Base-by-base conservation (phyloP, 2,888 invertebrate genomes). In the Coenonympha arcania region DNA sequence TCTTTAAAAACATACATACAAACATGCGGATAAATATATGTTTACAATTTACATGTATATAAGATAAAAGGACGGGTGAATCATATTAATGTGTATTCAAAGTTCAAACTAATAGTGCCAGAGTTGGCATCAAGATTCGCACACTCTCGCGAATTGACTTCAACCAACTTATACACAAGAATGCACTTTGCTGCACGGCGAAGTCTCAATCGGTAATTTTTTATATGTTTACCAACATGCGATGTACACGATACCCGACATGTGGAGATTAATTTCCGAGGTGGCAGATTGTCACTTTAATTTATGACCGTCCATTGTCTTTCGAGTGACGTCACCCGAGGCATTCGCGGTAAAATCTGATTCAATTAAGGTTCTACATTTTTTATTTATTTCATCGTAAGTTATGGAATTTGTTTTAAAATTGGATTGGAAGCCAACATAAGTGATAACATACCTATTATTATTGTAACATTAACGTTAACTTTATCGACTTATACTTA, bases 281-380 rank as follows among this genome's bases (percentile, higher is more conserved):
- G 79, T 79, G 79, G 76, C 79, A 76, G 75, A 79, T 76, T 83
- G 83, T 80, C 83, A 83, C 74, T 71, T 71, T 81, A 74, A 86
- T 84, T 83, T 81, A 86, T 83, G 78, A 79, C 79, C 76, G 64
- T 60, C 79, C 81, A 83, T 86, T 85, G 84, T 84, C 73, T 81
- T 74, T 61, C 70, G 65, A 66, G 63, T 84, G 84, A 82, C 81
- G 78, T 82, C 78, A 82, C 70, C 52, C 49, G 50, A 55, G 55
- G 52, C 53, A 59, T 60, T 60, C 55, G 48, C 50, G 41, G 52
- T 48, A 50, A 57, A 69, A 74, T 76, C 70, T 69, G 71, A 76
- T 75, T 76, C 59, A 61, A 62, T 65, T 60, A 55, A 52, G 51
- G 41, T 50, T 11, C 37, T 49, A 18, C 34, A 16, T 48, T 20